Percentiles rank a stretch among this genome's conserved stretches.
phyloP scores from a whole-genome alignment of 2,113 vertebrate genomes.

The Geococcyx californianus region DNA sequence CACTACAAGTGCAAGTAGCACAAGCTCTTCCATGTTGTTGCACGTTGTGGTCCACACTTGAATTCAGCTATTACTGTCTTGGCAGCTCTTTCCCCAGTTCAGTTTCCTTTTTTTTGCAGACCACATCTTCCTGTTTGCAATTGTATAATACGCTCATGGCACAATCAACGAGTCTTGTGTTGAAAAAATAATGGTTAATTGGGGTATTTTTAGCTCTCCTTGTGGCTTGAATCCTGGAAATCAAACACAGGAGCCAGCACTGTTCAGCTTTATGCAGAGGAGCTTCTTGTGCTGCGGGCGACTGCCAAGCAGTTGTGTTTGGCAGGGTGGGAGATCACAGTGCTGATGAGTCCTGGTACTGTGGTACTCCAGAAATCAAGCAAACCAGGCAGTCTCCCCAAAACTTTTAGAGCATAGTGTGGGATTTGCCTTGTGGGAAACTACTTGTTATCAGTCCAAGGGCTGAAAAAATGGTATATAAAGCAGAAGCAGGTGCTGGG shows the following conservation, averaged over 20 bases:
- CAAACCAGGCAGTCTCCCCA: not conserved
- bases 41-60: accelerated
- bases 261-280: not conserved
- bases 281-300: not conserved
- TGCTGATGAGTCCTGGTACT: accelerated
- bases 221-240: not conserved
- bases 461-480: not conserved
- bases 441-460: not conserved
- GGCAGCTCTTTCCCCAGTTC: not conserved
- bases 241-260: not conserved
- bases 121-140: not conserved
- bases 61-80: not conserved
- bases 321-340: not conserved
- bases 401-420: not conserved
- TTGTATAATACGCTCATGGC: not conserved
- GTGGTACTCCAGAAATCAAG: not conserved
- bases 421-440: not conserved
- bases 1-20: not conserved
- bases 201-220: slow-evolving; percentile 15
- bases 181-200: slow-evolving; percentile 19
- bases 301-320: not conserved
- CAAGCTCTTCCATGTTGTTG: not conserved
- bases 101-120: not conserved
- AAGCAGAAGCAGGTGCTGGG: not conserved
- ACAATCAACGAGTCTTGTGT: not conserved